Evolutionary conservation across 1,140 invertebrate genomes (phyloP), one percentile per base, ranked within the genome.

Genomic region (Caenorhabditis latens): DNA sequence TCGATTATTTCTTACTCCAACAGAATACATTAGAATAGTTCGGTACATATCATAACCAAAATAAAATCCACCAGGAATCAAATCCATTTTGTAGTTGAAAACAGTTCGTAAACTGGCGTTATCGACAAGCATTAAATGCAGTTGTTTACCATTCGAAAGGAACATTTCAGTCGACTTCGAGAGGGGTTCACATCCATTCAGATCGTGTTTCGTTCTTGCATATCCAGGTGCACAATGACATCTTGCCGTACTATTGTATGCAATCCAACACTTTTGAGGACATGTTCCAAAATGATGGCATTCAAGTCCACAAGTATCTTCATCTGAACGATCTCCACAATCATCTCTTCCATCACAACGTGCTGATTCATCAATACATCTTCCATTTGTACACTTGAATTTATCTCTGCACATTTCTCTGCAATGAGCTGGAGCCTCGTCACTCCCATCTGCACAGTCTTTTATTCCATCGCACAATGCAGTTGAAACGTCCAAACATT

Each of bases 301-400:
- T 53, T 86, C 46, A 6, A 46, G 13, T 61, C 55, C 65, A 42
- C 65, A 53, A 24, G 65, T 75, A 40, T 86, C 63, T 53, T 75
- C 65, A 75, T 86, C 84, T 8, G 63, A 75, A 8, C 84, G 65
- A 75, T 86, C 84, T 53, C 84, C 84, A 91, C 97, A 98, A 88
- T 98, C 96, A 6, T 94, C 91, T 58, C 95, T 94, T 0, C 96
- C 96, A 84, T 96, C 95, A 93, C 96, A 98, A 88, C 95, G 95
- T 86, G 96, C 93, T 84, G 95, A 94, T 50, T 95, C 96, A 58
- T 95, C 94, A 83, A 97, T 96, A 90, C 96, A 97, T 65, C 94
- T 95, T 43, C 94, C 94, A 46, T 96, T 95, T 11, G 94, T 94
- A 91, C 96, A 97, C 90, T 96, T 95, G 92, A 96, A 97, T 89